Conservation (phyloP, 2,113 vertebrate species). For the Delphinus delphis region DNA sequence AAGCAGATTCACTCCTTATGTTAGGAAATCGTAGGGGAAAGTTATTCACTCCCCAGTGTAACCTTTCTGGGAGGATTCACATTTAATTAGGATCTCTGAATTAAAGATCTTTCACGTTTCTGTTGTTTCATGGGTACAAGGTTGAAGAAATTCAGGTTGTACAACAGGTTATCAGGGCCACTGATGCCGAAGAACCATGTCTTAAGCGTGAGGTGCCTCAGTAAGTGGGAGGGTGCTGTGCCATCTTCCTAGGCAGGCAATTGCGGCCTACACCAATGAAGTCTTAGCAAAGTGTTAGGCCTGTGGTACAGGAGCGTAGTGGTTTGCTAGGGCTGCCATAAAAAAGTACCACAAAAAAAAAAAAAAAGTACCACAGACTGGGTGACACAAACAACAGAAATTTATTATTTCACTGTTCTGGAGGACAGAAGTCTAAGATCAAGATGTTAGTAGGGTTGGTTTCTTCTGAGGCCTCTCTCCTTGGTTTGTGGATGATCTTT, state of each 20-base stretch:
- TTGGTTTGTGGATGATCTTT: too few relatives aligned
- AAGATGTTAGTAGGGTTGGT: accelerated
- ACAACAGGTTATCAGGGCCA: neutral
- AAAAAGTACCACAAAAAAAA: neutral
- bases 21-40: neutral
- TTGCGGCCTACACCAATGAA: neutral
- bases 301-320: accelerated
- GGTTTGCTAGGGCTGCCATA: neutral
- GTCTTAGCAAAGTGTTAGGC: neutral
- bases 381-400: neutral
- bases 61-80: neutral
- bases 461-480: neutral
- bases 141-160: neutral
- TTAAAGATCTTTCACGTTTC: neutral
- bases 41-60: neutral
- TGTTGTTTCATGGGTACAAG: neutral
- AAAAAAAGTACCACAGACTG: neutral
- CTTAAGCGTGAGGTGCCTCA: neutral
- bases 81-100: neutral
- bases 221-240: neutral
- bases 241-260: neutral
- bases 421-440: neutral
- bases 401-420: neutral
- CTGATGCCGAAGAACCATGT: neutral
- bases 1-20: neutral